Percentiles rank a stretch among this genome's conserved stretches.
Conservation (phyloP, 2,888 invertebrate species). For the Coenonympha arcania region DNA sequence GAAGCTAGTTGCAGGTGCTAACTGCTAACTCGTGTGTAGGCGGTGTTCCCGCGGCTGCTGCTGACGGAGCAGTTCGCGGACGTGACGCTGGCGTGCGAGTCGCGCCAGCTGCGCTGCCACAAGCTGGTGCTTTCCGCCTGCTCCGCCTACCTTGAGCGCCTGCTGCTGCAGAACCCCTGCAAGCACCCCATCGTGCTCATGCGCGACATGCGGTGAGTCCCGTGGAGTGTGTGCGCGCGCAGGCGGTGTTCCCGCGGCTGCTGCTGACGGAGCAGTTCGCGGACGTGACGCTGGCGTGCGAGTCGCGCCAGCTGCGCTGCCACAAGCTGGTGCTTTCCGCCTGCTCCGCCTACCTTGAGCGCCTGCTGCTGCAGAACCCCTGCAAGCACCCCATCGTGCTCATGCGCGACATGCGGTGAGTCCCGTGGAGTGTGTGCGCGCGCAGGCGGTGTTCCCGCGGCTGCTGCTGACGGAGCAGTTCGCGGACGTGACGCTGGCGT, state of each 20-base stretch:
- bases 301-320: constrained; percentile 87
- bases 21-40: constrained; percentile 55
- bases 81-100: constrained; percentile 91
- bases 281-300: constrained; percentile 91
- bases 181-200: constrained; percentile 89
- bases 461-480: constrained; percentile 85
- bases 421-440: too few species aligned
- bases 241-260: constrained; percentile 82
- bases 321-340: constrained; percentile 90
- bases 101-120: constrained; percentile 88
- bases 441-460: constrained; percentile 80
- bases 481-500: constrained; percentile 90
- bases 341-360: constrained; percentile 88
- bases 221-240: too few species aligned
- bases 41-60: constrained; percentile 82
- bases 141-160: constrained; percentile 86
- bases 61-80: constrained; percentile 89
- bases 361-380: constrained; percentile 85
- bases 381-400: constrained; percentile 89
- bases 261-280: constrained; percentile 87
- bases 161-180: constrained; percentile 87
- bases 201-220: constrained; percentile 82
- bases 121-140: constrained; percentile 89
- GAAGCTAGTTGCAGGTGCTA: too few species aligned
- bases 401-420: constrained; percentile 84